These are phyloP conservation scores for Hemiprocne comata DNA, from an alignment of 2,113 vertebrate species.

Conservation along the genomic window DNA sequence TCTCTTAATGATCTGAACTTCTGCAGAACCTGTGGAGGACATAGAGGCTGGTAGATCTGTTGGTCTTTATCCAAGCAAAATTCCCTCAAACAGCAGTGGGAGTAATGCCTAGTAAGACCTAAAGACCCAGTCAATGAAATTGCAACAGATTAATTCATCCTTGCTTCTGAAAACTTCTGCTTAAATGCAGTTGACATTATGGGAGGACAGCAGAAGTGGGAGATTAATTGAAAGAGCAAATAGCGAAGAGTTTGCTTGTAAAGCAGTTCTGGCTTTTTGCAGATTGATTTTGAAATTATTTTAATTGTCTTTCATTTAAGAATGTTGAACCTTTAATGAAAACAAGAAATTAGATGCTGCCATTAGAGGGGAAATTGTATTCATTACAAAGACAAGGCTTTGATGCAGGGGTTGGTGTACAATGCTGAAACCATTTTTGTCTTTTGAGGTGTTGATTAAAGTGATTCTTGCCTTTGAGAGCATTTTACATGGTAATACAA, in stretches of 20 bases:
- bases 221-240: neutral
- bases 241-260: neutral
- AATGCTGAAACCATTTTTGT: neutral
- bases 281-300: constrained; percentile 23
- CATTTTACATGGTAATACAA: neutral
- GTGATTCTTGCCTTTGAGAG: neutral
- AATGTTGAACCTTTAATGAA: neutral
- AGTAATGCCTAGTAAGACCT: neutral
- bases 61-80: neutral
- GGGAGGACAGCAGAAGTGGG: neutral
- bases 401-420: neutral
- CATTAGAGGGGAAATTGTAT: neutral
- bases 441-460: neutral
- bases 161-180: neutral
- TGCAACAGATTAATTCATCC: neutral
- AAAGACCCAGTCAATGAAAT: neutral
- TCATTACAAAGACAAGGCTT: neutral
- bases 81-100: neutral
- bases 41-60: neutral
- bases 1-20: neutral
- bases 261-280: neutral
- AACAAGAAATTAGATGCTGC: neutral
- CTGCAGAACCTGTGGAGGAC: neutral
- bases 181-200: neutral
- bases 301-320: constrained; percentile 10